phyloP scores from a whole-genome alignment of 2,888 invertebrate genomes.

The Nomada ferruginata region DNA sequence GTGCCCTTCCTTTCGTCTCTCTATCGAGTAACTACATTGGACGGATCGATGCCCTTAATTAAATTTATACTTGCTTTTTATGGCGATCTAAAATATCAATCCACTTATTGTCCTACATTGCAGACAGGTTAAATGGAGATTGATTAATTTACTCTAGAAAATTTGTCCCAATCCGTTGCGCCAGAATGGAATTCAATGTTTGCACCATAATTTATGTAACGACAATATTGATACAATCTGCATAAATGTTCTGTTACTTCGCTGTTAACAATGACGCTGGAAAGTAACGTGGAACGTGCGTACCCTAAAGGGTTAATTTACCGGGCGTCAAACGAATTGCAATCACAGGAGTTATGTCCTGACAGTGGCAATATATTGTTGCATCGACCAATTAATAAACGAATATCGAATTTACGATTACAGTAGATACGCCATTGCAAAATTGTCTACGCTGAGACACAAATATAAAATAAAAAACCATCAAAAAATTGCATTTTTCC shows the following conservation, averaged over 20 bases:
- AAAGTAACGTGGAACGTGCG: neutral
- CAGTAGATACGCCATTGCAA: too few relatives aligned
- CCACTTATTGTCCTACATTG: neutral
- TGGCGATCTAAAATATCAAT: neutral
- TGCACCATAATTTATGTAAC: neutral
- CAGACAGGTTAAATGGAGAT: neutral
- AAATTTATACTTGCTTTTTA: slow-evolving; percentile 33
- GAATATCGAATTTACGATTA: too few relatives aligned
- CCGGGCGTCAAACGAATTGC: neutral
- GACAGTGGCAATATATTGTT: neutral
- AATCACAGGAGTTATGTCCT: neutral
- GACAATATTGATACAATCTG: neutral
- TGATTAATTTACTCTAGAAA: neutral
- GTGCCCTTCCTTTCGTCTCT: neutral
- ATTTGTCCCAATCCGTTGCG: neutral
- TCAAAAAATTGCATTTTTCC: too few relatives aligned
- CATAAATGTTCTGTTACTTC: neutral
- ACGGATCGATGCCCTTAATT: slow-evolving; percentile 32
- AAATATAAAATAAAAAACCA: too few relatives aligned
- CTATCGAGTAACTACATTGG: slow-evolving; percentile 11
- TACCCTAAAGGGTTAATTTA: neutral
- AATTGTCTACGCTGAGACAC: too few relatives aligned
- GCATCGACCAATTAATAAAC: neutral
- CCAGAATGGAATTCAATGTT: neutral
- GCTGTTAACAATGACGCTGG: neutral